A percentile compares a stretch with the other conserved stretches of the same genome.
These are phyloP conservation scores for Pedicia rivosa DNA, from an alignment of 2,888 invertebrate species.

Conservation along the genomic window DNA sequence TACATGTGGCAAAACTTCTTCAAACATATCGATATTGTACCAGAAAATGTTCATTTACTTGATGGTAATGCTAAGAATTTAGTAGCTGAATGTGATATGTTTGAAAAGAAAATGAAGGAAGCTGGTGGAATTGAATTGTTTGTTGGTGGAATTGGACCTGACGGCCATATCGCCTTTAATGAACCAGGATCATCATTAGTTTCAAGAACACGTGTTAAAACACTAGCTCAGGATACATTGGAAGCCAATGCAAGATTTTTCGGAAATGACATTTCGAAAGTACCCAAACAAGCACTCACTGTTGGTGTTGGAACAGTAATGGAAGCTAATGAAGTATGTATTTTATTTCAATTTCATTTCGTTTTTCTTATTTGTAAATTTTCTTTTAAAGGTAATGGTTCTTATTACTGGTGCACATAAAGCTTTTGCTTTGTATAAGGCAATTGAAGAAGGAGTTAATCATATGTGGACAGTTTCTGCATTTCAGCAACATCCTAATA, in stretches of 20 bases:
- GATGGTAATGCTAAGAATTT: conserved; percentile 86
- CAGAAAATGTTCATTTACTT: conserved; percentile 80
- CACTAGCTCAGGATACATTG: conserved; percentile 90
- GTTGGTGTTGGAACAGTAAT: conserved; percentile 99
- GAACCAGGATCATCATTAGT: conserved; percentile 95
- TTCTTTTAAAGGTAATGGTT: conserved; percentile 82
- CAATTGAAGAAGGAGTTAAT: conserved; percentile 95
- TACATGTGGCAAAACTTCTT: conserved; percentile 99
- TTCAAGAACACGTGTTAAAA: conserved; percentile 91
- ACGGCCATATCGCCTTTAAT: conserved; percentile 98
- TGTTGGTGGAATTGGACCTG: conserved; percentile 97
- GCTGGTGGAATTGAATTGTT: conserved; percentile 94
- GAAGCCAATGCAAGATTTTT: conserved; percentile 97
- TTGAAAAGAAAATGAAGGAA: conserved; percentile 65
- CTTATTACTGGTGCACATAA: conserved; percentile 94
- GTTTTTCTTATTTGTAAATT: too few species aligned
- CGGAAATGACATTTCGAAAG: conserved; percentile 81
- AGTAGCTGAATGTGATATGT: conserved; percentile 68
- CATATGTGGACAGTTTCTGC: conserved; percentile 99
- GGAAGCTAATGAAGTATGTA: conserved; percentile 92
- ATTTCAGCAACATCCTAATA: conserved; percentile 87
- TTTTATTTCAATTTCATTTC: neutral
- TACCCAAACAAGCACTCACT: conserved; percentile 89
- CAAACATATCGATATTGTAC: conserved; percentile 94
- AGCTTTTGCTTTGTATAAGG: conserved; percentile 90